These are phyloP conservation scores for Sitobion miscanthi DNA, from an alignment of 1,140 invertebrate genomes.

Conservation along the genomic window DNA sequence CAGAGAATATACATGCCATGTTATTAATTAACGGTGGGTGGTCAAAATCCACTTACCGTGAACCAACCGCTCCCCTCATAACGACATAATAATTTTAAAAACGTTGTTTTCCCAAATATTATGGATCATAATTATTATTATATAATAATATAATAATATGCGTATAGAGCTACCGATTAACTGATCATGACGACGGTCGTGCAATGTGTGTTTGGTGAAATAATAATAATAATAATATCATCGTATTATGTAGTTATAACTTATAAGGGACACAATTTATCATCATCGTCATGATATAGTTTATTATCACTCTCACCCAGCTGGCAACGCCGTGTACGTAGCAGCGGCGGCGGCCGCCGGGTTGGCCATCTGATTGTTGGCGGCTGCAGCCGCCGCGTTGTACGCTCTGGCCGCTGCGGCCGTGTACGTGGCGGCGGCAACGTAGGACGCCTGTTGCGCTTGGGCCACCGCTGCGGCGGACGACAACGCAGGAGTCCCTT, in stretches of 20 bases:
- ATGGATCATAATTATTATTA: not conserved
- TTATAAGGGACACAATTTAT: not conserved
- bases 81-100: not conserved
- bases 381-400: conserved; percentile 72
- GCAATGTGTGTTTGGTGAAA: not conserved
- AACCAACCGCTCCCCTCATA: not conserved
- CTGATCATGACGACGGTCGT: conserved; percentile 3
- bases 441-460: conserved; percentile 76
- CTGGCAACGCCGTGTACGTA: conserved; percentile 68
- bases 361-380: conserved; percentile 66
- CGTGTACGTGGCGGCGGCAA: conserved; percentile 81
- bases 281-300: not conserved
- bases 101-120: not conserved
- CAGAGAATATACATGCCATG: not conserved
- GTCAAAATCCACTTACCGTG: no score
- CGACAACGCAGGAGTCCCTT: conserved; percentile 65
- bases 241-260: not conserved
- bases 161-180: not conserved
- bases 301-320: conserved; percentile 68
- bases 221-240: conserved; percentile 21
- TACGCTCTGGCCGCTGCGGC: conserved; percentile 81
- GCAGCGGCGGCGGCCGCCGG: conserved; percentile 67
- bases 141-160: not conserved
- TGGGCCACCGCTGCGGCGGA: conserved; percentile 63
- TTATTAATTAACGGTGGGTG: not conserved